Conservation (phyloP, 1,140 invertebrate species). For the Drosophila pallidifrons region DNA sequence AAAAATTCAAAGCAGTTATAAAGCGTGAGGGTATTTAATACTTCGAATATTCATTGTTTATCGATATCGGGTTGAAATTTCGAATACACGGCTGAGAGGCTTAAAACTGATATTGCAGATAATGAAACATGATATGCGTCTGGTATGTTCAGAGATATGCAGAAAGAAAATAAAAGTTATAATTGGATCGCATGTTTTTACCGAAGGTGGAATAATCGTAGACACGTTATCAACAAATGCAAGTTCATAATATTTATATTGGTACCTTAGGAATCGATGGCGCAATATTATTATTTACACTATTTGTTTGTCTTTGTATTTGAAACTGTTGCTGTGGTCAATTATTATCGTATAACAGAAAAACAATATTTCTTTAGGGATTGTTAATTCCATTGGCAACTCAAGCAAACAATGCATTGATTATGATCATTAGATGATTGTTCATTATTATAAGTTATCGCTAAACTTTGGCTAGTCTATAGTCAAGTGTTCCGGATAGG, state of each 20-base stretch:
- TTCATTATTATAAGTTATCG: not conserved
- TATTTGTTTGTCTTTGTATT: not conserved
- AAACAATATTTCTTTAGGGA: not conserved
- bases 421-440: constrained; percentile 59
- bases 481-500: too few relatives aligned
- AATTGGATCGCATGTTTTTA: not conserved
- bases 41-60: constrained; percentile 32
- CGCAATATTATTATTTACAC: not conserved
- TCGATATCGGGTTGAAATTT: constrained; percentile 7
- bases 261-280: not conserved
- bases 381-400: not conserved
- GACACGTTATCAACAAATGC: too few relatives aligned
- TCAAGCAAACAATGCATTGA: constrained; percentile 7
- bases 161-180: not conserved
- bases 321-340: not conserved
- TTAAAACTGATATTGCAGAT: constrained; percentile 10
- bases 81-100: not conserved
- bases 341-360: constrained; percentile 14
- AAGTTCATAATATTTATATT: not conserved
- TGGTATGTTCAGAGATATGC: not conserved
- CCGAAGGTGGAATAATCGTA: not conserved
- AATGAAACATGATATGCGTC: constrained; percentile 1
- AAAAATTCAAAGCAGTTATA: not conserved
- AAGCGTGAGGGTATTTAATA: not conserved
- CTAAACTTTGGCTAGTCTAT: not conserved